Evolutionary conservation across 2,888 invertebrate species (phyloP), one percentile per base, ranked within the genome.

Genomic region (Lottia scabra): DNA sequence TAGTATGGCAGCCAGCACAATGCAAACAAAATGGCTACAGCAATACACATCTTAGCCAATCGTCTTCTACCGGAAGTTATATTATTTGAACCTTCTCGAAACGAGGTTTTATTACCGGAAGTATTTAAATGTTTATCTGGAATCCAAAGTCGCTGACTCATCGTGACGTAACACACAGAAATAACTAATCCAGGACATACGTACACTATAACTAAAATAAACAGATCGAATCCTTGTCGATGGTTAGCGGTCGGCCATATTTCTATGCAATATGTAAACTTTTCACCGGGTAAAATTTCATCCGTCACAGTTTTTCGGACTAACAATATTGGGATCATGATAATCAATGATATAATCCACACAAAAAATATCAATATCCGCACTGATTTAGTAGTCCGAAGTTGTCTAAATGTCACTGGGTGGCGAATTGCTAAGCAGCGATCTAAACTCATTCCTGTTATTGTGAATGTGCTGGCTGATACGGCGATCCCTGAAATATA

Each of bases 1-100:
- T 94, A 94, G 90, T 94, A 94, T 0, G 95, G 95, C 66, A 95
- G 90, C 95, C 95, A 95, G 89, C 94, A 95, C 4, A 93, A 87
- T 0, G 94, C 94, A 84, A 95, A 95, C 46, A 95, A 92, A 3
- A 94, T 91, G 0, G 94, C 94, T 23, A 95, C 90, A 0, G 94
- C 91, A 0, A 95, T 91, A 43, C 95, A 91, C 78, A 95, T 94
- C 92, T 94, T 93, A 0, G 95, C 95, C n/a, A 94, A 93, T 64
- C 94, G 91, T 83, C 93, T 93, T 73, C 94, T 90, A 83, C 94
- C 93, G 67, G 93, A 92, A 84, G 94, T 79, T 8, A 85, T 76
- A 27, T 65, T 45, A 63, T 65, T 38, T 10, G 27, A 38, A 16
- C 46, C 65, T 12, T 56, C 56, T 56, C 23, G 19, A 23, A 56